These are phyloP conservation scores for Lophochroa leadbeateri DNA, from an alignment of 2,113 vertebrate genomes.

Conservation along the genomic window DNA sequence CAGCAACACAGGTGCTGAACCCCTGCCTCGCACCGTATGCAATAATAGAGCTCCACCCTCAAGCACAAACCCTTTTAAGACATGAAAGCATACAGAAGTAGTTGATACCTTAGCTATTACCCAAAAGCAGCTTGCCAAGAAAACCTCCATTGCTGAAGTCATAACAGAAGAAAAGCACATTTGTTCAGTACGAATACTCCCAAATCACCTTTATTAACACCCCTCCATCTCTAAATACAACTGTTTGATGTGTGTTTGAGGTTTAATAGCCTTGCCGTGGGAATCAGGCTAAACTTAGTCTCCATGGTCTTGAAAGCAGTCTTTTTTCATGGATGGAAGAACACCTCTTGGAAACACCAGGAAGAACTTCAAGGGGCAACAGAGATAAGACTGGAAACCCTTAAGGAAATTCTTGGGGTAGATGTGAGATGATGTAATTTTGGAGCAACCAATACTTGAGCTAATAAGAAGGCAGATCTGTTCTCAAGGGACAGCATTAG, in stretches of 20 bases:
- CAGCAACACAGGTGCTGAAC: neutral
- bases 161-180: conserved; percentile 16
- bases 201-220: conserved; percentile 29
- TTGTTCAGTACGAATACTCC: neutral
- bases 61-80: neutral
- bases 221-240: neutral
- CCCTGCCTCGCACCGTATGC: neutral
- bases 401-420: neutral
- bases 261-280: neutral
- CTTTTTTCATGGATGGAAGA: neutral
- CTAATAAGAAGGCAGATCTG: neutral
- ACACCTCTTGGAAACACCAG: neutral
- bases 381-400: neutral
- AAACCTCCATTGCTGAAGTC: neutral
- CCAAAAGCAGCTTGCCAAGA: neutral
- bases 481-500: neutral
- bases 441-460: neutral
- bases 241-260: neutral
- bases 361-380: neutral
- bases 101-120: neutral
- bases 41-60: neutral
- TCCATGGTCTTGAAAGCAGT: neutral
- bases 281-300: neutral
- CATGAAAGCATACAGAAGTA: neutral
- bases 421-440: neutral